Base-by-base conservation (phyloP, 2,797 vertebrate species). In the Amphiprion clarkii region DNA sequence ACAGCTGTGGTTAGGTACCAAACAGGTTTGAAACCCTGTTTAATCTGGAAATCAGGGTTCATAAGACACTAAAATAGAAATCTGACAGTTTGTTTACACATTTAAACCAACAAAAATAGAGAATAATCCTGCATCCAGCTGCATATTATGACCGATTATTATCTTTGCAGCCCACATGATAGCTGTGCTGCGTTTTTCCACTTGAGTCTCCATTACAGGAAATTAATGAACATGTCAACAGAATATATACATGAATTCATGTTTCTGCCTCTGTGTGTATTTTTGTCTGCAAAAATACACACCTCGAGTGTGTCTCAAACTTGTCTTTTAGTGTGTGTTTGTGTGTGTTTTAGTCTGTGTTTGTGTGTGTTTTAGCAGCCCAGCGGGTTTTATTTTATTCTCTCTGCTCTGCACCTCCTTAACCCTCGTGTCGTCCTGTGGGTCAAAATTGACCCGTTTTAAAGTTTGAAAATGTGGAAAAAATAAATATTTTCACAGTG, bases 311-410 rank as follows among this genome's bases (percentile, higher is more conserved):
- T 39, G 54, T 7, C 31, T 31, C 7, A 44, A 69, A 27, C 39
- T 9, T 19, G n/a, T 46, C 61, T 66, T 40, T 51, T 3, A 31
- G 3, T 63, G 10, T 40, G 8, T 61, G 25, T 53, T 42, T 44
- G 57, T 48, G 19, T 81, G 9, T 53, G 53, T 63, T 40, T 57
- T 61, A 56, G 3, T 12, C 27, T 56, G 54, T 57, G 53, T 65
- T 27, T 44, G 70, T 57, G 29, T 76, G 46, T 53, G 46, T 49
- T 31, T 71, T 83, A 89, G 74, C 83, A 83, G 85, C 82, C 71
- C 89, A 86, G 84, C 74, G 44, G 84, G 85, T 83, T 65, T 79
- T 82, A 72, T 88, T 91, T 88, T 89, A 90, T 89, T 91, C 88
- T 87, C 90, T 82, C 82, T 73, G 70, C 86, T 87, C 88, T 69